Evolutionary conservation across 2,113 vertebrate species (phyloP), one percentile per base, ranked within the genome.

Genomic region (Gasterosteus aculeatus): DNA sequence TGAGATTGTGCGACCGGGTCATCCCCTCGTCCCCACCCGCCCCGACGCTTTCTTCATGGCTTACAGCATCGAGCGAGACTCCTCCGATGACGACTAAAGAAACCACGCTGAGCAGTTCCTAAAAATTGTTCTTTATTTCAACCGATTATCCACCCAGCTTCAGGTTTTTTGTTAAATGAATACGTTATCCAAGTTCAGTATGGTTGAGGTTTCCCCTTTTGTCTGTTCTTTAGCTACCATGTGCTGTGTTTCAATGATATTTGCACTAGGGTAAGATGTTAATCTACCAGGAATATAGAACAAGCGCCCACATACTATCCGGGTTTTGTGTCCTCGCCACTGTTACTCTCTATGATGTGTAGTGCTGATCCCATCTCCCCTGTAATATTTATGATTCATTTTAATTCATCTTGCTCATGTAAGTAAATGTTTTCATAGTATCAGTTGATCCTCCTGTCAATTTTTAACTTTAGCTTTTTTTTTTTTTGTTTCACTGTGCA

Each of bases 1-100:
- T 97, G 97, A 99, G 96, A 98, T 98, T 97, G 98, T 99, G 96
- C 96, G 96, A 98, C 98, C 97, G 77, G 98, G 98, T 93, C 98
- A 99, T 95, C 95, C 98, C 95, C 97, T 99, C 86, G 95, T 98
- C 95, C 97, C 98, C 83, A 93, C 96, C 93, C 96, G 97, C 95
- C 96, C 97, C 78, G 98, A 99, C 63, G 97, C 97, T 95, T 97
- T 97, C 96, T 99, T 99, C 95, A 98, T 99, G 97, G 97, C 95
- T 94, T 99, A 98, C 94, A 96, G 95, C 16, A 96, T 99, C 59
- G 97, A 99, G 93, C 96, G 95, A 94, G 97, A 97, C 90, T 96
- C 96, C 72, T 95, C 96, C 19, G 95, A 96, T 82, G 97, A 98
- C 67, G 96, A 97, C 69, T 97, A 96, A 91, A 38, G 35, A 38